Conservation (phyloP, 2,797 vertebrate genomes). For the Platalea minor region DNA sequence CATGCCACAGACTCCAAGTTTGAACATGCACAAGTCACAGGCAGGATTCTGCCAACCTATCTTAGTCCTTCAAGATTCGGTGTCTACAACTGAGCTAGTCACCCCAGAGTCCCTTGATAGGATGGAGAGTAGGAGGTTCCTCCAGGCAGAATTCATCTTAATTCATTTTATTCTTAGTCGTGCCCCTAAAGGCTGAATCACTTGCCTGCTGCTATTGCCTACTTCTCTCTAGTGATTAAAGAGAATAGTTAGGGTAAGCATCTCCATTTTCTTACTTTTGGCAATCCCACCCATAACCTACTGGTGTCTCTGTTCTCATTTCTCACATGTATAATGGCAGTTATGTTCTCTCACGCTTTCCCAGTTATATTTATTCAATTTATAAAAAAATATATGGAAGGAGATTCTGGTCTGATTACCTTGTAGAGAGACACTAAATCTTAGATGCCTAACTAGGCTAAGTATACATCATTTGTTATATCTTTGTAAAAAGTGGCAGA, state of each 20-base stretch:
- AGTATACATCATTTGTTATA: not conserved
- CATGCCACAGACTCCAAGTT: not conserved
- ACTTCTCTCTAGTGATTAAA: not conserved
- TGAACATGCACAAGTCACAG: not conserved
- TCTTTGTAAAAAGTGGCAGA: not conserved
- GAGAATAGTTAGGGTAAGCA: not conserved
- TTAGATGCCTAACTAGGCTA: not conserved
- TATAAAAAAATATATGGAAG: not conserved
- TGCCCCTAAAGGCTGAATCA: not conserved
- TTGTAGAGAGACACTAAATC: not conserved
- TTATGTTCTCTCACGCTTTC: not conserved
- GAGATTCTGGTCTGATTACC: not conserved
- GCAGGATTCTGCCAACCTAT: not conserved
- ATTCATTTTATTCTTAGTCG: not conserved
- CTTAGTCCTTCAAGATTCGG: not conserved
- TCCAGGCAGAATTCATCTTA: not conserved
- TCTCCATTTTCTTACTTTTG: not conserved
- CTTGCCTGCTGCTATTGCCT: not conserved
- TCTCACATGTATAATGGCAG: not conserved
- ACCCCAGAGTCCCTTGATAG: not conserved
- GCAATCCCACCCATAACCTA: not conserved
- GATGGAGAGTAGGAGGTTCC: not conserved
- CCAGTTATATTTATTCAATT: not conserved
- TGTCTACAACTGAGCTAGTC: not conserved
- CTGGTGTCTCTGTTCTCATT: constrained; percentile 12